These are phyloP conservation scores for Todiramphus saurophagus DNA, from an alignment of 2,113 vertebrate species.

Conservation along the genomic window DNA sequence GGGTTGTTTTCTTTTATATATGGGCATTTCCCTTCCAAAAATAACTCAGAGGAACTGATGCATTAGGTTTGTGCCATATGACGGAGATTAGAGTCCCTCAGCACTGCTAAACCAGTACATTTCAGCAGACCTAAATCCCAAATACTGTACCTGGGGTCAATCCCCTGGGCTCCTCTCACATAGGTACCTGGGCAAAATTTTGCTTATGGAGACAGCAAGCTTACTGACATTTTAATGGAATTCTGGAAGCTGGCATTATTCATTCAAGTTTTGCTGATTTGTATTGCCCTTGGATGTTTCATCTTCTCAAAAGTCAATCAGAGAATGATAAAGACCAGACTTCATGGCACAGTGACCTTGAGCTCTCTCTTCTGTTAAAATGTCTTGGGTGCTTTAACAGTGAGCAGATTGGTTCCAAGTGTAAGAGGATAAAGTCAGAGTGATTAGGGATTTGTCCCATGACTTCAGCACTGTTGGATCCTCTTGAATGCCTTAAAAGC, in stretches of 20 bases:
- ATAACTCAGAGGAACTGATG: background rate
- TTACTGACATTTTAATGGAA: background rate
- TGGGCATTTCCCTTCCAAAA: constrained; percentile 1
- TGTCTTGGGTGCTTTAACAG: background rate
- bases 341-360: background rate
- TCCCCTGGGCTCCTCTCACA: background rate
- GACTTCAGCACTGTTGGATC: constrained; percentile 18
- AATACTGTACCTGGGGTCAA: background rate
- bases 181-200: background rate
- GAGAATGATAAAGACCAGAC: background rate
- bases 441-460: constrained; percentile 51
- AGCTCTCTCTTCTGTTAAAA: background rate
- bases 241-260: background rate
- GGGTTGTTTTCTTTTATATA: background rate
- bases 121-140: background rate
- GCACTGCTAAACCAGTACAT: background rate
- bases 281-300: background rate
- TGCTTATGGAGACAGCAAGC: background rate
- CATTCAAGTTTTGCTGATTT: background rate
- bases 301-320: background rate
- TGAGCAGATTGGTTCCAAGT: constrained; percentile 30
- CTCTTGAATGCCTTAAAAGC: background rate
- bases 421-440: constrained; percentile 57
- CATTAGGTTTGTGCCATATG: background rate
- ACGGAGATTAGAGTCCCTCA: background rate